A percentile compares a stretch with the other conserved stretches of the same genome.
Evolutionary conservation across 2,113 vertebrate species (phyloP).

Genomic region (Hemiprocne comata): DNA sequence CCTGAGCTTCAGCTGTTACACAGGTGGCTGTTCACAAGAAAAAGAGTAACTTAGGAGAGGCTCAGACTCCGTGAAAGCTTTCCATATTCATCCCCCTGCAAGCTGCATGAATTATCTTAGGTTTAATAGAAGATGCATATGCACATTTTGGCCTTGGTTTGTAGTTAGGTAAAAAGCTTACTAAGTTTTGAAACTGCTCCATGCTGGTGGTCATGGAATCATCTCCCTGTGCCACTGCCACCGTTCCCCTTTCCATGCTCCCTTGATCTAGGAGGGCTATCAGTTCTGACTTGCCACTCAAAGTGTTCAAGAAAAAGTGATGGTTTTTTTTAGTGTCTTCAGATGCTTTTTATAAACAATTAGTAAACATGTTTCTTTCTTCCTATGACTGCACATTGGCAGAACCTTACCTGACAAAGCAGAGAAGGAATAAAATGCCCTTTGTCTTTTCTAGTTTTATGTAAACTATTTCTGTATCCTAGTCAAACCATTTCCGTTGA

Average conservation of each 20-base stretch:
- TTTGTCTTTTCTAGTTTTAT: background rate
- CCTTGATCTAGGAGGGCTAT: background rate
- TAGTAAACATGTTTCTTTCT: background rate
- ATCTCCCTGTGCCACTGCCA: background rate
- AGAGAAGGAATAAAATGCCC: background rate
- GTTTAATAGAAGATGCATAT: background rate
- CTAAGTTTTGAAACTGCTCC: background rate
- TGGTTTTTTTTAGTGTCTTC: background rate
- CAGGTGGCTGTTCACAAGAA: background rate
- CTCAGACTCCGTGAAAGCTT: background rate
- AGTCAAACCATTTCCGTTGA: background rate
- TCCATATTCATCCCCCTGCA: background rate
- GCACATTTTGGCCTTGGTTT: background rate
- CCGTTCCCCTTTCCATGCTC: background rate
- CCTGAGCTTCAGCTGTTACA: background rate
- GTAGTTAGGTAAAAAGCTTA: background rate
- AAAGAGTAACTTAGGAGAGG: background rate
- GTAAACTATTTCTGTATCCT: background rate
- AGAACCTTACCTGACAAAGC: background rate
- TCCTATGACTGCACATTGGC: accelerated
- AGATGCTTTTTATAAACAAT: background rate
- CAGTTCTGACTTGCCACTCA: background rate
- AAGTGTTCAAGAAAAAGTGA: background rate
- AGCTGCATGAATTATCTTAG: background rate
- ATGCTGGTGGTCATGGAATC: background rate